Conservation (phyloP, 2,113 vertebrate species). For the Arizona elegans region DNA sequence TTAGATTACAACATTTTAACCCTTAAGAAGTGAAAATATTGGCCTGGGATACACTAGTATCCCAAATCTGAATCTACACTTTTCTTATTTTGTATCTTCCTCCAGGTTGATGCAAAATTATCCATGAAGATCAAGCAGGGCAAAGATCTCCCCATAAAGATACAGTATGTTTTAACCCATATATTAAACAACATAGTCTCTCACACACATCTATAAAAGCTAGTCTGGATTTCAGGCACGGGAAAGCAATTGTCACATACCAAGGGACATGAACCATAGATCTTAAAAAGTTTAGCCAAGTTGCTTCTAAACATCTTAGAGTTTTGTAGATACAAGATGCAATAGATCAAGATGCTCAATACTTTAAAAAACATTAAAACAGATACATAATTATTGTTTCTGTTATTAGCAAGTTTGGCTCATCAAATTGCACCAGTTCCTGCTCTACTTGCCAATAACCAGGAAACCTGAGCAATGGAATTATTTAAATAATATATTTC, state of each 20-base stretch:
- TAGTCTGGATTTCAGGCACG: background rate
- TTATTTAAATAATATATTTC: background rate
- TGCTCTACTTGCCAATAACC: background rate
- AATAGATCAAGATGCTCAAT: background rate
- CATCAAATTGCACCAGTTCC: background rate
- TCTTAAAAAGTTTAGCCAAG: background rate
- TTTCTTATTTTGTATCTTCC: background rate
- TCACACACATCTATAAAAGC: background rate
- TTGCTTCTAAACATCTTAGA: background rate
- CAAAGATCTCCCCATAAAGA: background rate
- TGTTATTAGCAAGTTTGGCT: background rate
- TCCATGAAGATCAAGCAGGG: background rate
- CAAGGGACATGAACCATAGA: background rate
- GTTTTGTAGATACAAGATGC: background rate
- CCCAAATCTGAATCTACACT: background rate
- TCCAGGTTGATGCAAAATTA: background rate
- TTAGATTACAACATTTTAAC: background rate
- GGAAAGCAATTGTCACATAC: background rate
- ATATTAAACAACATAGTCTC: background rate
- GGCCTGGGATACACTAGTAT: background rate
- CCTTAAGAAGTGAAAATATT: background rate
- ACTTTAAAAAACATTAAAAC: background rate
- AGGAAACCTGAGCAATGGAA: background rate
- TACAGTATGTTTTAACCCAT: background rate
- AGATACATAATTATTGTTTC: background rate